A percentile compares a stretch with the other conserved stretches of the same genome.
Evolutionary conservation across 2,888 invertebrate genomes (phyloP).

Genomic region (Cheilosia soror): DNA sequence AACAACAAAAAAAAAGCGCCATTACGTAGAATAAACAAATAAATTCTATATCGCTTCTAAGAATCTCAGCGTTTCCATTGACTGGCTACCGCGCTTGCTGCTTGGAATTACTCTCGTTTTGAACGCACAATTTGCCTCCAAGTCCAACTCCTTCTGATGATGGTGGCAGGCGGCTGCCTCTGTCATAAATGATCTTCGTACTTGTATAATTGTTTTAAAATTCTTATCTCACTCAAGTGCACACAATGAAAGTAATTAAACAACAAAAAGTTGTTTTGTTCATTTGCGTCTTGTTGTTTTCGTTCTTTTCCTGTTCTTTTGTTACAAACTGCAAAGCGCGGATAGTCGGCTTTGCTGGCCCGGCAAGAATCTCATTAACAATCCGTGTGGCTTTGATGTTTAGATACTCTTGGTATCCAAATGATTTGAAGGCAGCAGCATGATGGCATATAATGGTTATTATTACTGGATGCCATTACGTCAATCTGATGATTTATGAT

Average conservation of each 20-base stretch:
- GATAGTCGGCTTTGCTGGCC: constrained; percentile 22
- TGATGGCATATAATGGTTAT: constrained; percentile 66
- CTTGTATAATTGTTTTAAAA: constrained; percentile 58
- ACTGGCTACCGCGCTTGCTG: constrained; percentile 31
- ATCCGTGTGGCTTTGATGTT: constrained; percentile 39
- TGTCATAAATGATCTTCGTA: constrained; percentile 65
- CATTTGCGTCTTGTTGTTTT: constrained; percentile 6
- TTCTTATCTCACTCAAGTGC: constrained; percentile 61
- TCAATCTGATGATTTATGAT: constrained; percentile 75
- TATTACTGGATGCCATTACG: constrained; percentile 68
- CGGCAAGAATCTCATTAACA: constrained; percentile 66
- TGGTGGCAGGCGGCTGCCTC: neutral
- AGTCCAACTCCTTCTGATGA: neutral
- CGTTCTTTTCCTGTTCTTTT: constrained; percentile 69
- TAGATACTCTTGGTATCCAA: constrained; percentile 29
- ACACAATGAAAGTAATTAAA: constrained; percentile 73
- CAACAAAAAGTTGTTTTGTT: constrained; percentile 41
- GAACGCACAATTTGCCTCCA: constrained; percentile 37
- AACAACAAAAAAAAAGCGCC: neutral
- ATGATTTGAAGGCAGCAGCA: constrained; percentile 47
- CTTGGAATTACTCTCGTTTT: constrained; percentile 42
- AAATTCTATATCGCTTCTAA: constrained; percentile 56
- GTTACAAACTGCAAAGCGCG: constrained; percentile 2
- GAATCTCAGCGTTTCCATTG: constrained; percentile 66
- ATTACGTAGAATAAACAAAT: constrained; percentile 37